Evolutionary conservation across 2,797 vertebrate genomes (phyloP), one percentile per base, ranked within the genome.

Genomic region (Peromyscus attwateri): DNA sequence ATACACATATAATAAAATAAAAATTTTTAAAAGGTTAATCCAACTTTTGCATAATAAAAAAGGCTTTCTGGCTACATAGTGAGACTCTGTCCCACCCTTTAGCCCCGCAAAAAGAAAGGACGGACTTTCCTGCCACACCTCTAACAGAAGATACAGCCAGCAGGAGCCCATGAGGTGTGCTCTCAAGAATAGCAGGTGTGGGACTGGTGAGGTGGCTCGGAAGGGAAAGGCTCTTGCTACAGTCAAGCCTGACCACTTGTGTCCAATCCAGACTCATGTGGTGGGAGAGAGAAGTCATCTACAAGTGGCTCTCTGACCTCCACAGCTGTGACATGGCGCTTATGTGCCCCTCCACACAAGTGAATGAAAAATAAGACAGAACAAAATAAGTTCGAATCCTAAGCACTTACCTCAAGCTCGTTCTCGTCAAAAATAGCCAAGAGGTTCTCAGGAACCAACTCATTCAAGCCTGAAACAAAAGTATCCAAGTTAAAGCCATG

Each of bases 351-450:
- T 13, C 16, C 27, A 37, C 27, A 31, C 49, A 21, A 57, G 37
- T 13, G 14, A 88, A 31, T 40, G 37, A 88, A 75, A 57, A 57
- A 10, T 37, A 87, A 37, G 5, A 40, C 46, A 57, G 14, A 31
- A 73, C 34, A 52, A 40, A 37, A 31, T 3, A 75, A 7, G n/a
- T 23, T 43, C 60, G 46, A 73, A 91, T 8, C 60, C 31, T 64
- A 94, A 97, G 79, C 29, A 98, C 98, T 96, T 98, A 99, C 99
- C 99, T 99, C 99, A 97, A 99, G 98, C 96, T 99, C 99, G 95
- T 99, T 99, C 98, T 99, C 99, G 98, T 99, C 99, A 99, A 99
- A 99, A 99, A 99, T 99, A 98, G 99, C 99, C 95, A 99, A 98
- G 95, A 99, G 99, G 97, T 99, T 99, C 98, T 99, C 99, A 97